phyloP scores from a whole-genome alignment of 2,113 vertebrate genomes.

The Pipra filicauda region DNA sequence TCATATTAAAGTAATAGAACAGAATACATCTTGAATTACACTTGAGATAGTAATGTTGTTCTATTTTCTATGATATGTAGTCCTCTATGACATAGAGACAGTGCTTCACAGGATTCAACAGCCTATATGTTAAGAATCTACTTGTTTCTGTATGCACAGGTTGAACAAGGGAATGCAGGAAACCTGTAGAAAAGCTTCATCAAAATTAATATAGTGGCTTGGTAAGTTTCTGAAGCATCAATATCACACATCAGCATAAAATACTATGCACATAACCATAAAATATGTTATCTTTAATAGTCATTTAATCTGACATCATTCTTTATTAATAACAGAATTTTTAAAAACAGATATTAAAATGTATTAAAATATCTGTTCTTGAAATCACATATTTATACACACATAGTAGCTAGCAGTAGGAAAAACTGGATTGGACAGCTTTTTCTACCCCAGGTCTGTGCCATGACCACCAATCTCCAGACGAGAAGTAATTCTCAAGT shows the following conservation, averaged over 20 bases:
- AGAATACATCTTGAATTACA: background rate
- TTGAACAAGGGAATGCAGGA: background rate
- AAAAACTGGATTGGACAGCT: background rate
- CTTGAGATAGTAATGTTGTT: background rate
- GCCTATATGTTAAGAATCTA: background rate
- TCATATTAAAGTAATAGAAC: background rate
- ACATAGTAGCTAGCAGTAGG: background rate
- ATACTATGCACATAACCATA: background rate
- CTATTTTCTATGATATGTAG: background rate
- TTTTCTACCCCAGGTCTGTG: background rate
- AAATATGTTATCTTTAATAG: background rate
- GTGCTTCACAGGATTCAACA: background rate
- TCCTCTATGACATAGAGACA: background rate
- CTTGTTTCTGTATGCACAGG: accelerated
- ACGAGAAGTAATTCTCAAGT: background rate
- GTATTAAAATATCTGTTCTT: background rate
- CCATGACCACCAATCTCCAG: background rate
- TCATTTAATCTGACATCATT: background rate
- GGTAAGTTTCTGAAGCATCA: background rate
- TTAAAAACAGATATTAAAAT: background rate
- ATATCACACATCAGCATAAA: background rate
- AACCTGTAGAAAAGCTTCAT: background rate
- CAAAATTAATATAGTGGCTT: background rate
- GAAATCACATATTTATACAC: background rate
- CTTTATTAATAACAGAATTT: background rate